phyloP scores from a whole-genome alignment of 2,797 vertebrate species.

The Cirrhinus mrigala region DNA sequence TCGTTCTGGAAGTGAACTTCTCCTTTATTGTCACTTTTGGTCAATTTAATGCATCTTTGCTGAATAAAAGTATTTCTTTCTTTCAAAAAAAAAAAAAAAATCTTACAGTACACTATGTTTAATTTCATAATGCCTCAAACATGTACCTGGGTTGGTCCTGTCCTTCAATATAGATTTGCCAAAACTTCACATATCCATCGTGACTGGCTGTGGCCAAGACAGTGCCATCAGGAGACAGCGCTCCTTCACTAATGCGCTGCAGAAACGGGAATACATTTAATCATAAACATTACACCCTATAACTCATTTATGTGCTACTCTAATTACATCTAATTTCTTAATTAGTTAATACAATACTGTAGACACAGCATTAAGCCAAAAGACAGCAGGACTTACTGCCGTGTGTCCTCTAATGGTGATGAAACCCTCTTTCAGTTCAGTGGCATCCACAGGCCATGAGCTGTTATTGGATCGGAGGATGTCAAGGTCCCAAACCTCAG shows the following conservation, averaged over 20 bases:
- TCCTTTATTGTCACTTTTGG: neutral
- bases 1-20: too few species aligned
- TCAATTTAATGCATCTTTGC: neutral
- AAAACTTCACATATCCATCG: constrained; percentile 98
- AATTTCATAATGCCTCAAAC: neutral
- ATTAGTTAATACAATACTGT: neutral
- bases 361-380: neutral
- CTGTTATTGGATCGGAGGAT: constrained; percentile 86
- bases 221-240: constrained; percentile 95
- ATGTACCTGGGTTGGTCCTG: constrained; percentile 92
- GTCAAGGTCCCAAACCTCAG: constrained; percentile 98
- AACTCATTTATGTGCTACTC: neutral
- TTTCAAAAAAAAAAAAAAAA: neutral
- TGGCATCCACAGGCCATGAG: constrained; percentile 88
- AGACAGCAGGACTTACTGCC: constrained; percentile 76
- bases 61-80: neutral
- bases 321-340: neutral
- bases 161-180: constrained; percentile 98
- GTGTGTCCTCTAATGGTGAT: constrained; percentile 93
- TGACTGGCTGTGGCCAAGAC: constrained; percentile 97
- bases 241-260: constrained; percentile 94
- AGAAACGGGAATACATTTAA: constrained; percentile 8
- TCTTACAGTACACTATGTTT: neutral
- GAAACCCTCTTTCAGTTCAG: constrained; percentile 92
- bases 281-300: neutral